Conservation (phyloP, 2,113 vertebrate species). For the Psittacara wagleri region DNA sequence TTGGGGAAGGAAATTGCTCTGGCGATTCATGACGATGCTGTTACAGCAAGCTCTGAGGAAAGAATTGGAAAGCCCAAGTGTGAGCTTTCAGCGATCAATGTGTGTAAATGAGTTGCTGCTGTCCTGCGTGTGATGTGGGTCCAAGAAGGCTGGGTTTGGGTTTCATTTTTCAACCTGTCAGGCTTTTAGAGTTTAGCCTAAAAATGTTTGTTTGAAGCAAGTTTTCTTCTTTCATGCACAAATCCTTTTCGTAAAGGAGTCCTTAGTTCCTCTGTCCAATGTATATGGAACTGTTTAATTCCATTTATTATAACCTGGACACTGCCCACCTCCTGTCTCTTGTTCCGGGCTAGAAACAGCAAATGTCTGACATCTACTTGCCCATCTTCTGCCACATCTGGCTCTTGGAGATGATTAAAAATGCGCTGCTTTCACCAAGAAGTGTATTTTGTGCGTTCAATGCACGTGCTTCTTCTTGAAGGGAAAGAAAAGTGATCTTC, state of each 20-base stretch:
- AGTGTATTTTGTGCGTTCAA: background rate
- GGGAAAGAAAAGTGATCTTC: background rate
- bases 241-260: background rate
- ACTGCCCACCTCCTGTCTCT: background rate
- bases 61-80: background rate
- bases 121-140: background rate
- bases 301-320: background rate
- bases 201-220: background rate
- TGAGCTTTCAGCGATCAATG: background rate
- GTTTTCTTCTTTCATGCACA: background rate
- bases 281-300: background rate
- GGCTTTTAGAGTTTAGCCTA: background rate
- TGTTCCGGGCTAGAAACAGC: background rate
- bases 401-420: background rate
- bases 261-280: background rate
- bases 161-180: background rate
- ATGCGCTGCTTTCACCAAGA: background rate
- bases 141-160: background rate
- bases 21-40: background rate
- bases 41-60: background rate
- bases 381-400: background rate
- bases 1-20: background rate
- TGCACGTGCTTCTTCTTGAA: background rate
- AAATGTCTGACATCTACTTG: background rate
- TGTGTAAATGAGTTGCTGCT: background rate